These are phyloP conservation scores for Bimastos eiseni DNA, from an alignment of 2,888 invertebrate genomes.

Conservation along the genomic window DNA sequence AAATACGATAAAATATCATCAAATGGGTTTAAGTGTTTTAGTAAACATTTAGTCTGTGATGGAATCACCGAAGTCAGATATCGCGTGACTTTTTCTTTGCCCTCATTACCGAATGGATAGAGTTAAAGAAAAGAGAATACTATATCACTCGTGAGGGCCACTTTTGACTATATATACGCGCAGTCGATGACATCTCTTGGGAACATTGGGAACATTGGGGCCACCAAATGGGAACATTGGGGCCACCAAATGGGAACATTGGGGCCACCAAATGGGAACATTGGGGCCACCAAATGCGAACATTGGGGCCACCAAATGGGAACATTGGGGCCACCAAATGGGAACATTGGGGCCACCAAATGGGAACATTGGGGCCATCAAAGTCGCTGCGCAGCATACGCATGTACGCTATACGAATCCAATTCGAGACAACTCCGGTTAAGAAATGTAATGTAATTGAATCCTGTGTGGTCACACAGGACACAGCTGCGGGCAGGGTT, in stretches of 20 bases:
- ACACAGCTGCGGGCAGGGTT: not conserved
- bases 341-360: too few relatives aligned
- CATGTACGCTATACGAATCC: too few relatives aligned
- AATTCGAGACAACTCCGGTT: not conserved
- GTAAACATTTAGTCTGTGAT: not conserved
- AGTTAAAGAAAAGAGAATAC: not conserved
- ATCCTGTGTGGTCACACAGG: not conserved
- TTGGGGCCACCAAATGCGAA: too few relatives aligned
- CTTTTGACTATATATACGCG: too few relatives aligned
- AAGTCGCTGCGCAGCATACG: too few relatives aligned
- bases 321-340: too few relatives aligned
- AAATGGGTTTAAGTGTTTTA: not conserved
- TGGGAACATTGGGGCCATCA: too few relatives aligned
- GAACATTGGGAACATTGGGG: too few relatives aligned
- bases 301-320: too few relatives aligned
- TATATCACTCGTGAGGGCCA: not conserved
- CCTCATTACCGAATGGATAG: too few relatives aligned
- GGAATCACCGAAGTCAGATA: not conserved
- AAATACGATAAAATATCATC: not conserved
- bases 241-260: too few relatives aligned
- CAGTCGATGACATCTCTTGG: not conserved
- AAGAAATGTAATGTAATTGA: not conserved
- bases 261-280: not conserved
- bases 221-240: too few relatives aligned
- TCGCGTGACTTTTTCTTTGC: not conserved